Conservation (phyloP, 2,888 invertebrate genomes). For the Drosophila prostipennis region DNA sequence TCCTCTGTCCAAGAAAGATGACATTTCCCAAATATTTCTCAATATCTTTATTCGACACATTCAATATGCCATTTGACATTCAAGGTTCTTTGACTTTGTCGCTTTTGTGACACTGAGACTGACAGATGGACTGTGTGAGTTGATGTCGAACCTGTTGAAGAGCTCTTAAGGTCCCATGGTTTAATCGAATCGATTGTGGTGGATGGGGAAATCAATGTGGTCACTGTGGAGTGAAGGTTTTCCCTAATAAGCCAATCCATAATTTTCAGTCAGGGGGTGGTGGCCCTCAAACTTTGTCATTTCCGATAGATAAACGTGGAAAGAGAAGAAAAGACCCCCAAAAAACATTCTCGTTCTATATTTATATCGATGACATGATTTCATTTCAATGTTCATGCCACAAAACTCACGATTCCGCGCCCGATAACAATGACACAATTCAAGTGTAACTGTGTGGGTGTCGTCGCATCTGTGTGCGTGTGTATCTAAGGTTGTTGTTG, state of each 20-base stretch:
- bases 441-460: slow-evolving; percentile 30
- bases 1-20: slow-evolving; percentile 1
- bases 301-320: slow-evolving; percentile 36
- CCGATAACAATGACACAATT: slow-evolving; percentile 63
- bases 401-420: slow-evolving; percentile 53
- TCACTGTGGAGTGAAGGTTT: slow-evolving; percentile 38
- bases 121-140: slow-evolving; percentile 1
- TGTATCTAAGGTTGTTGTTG: slow-evolving; percentile 2
- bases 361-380: slow-evolving; percentile 67
- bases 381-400: slow-evolving; percentile 64
- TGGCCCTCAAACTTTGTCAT: slow-evolving; percentile 31
- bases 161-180: slow-evolving; percentile 35
- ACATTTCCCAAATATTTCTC: slow-evolving; percentile 4
- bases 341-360: slow-evolving; percentile 41
- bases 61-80: slow-evolving; percentile 20
- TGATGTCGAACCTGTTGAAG: slow-evolving; percentile 34
- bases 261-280: slow-evolving; percentile 23
- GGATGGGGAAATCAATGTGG: slow-evolving; percentile 40
- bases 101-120: slow-evolving; percentile 20
- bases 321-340: slow-evolving; percentile 4
- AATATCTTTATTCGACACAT: slow-evolving; percentile 25
- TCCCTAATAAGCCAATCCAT: slow-evolving; percentile 30
- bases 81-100: slow-evolving; percentile 38
- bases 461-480: slow-evolving; percentile 9
- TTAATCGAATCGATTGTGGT: slow-evolving; percentile 12